Percentiles rank a stretch among this genome's conserved stretches.
Evolutionary conservation across 2,888 invertebrate species (phyloP).

Genomic region (Euphydryas editha): DNA sequence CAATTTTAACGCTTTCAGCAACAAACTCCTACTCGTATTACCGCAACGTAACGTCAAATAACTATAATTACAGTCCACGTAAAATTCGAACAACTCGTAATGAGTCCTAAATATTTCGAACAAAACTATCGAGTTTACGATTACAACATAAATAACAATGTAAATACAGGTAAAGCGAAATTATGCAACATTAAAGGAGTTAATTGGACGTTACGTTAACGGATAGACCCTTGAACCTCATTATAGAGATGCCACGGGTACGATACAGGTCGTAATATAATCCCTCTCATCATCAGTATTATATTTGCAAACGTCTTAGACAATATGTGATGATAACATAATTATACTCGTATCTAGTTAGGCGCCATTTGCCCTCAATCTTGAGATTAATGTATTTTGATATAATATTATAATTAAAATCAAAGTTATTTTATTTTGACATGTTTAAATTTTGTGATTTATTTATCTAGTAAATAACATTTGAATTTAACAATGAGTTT

Average conservation of each 20-base stretch:
- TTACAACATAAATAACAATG: conserved; percentile 49
- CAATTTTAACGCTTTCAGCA: neutral
- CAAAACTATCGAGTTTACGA: conserved; percentile 7
- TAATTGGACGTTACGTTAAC: conserved; percentile 59
- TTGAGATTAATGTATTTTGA: no score
- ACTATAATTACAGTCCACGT: neutral
- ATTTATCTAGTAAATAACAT: no score
- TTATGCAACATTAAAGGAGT: conserved; percentile 58
- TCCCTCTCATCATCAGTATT: conserved; percentile 39
- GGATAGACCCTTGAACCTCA: conserved; percentile 57
- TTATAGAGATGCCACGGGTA: conserved; percentile 42
- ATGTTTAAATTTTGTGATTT: no score
- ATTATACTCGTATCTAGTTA: no score
- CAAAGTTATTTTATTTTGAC: no score
- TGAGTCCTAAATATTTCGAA: neutral
- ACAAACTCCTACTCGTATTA: neutral
- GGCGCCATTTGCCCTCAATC: no score
- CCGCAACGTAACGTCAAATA: neutral
- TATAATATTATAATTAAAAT: no score
- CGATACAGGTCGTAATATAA: conserved; percentile 55
- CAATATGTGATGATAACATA: neutral
- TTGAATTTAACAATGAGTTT: no score
- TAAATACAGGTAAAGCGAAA: conserved; percentile 52
- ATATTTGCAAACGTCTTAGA: conserved; percentile 31
- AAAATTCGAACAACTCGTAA: neutral